Percentiles rank a stretch among this genome's conserved stretches.
Evolutionary conservation across 2,113 vertebrate genomes (phyloP).

Genomic region (Barnardius zonarius): DNA sequence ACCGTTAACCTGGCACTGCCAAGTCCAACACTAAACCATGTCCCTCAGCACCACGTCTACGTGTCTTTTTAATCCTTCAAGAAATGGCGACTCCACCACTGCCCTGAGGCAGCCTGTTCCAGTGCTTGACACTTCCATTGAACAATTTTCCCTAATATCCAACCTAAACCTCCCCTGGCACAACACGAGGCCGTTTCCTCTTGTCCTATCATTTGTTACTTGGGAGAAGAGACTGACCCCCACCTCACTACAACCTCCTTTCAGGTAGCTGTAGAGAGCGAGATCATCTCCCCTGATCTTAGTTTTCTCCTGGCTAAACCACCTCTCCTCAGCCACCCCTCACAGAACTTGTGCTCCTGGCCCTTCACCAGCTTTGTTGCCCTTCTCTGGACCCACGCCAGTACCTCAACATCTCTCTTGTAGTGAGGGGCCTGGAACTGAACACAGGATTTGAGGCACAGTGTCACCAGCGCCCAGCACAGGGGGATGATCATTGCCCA

Average conservation of each 20-base stretch:
- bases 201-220: not conserved
- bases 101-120: not conserved
- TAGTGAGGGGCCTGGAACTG: not conserved
- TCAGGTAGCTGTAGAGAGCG: not conserved
- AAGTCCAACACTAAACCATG: fast-evolving
- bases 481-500: not conserved
- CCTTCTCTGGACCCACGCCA: not conserved
- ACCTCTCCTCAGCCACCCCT: not conserved
- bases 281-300: not conserved
- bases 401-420: not conserved
- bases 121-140: fast-evolving
- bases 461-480: not conserved
- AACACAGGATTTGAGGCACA: not conserved
- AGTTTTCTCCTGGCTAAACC: not conserved
- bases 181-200: fast-evolving
- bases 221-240: fast-evolving
- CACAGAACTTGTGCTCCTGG: not conserved
- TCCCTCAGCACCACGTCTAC: not conserved
- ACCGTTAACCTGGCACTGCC: not conserved
- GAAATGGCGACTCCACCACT: fast-evolving
- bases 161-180: fast-evolving
- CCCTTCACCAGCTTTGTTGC: fast-evolving
- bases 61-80: fast-evolving
- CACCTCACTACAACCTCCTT: not conserved
- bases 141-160: not conserved